Base-by-base conservation (phyloP, 2,888 invertebrate species). In the Pseudococcus viburni region DNA sequence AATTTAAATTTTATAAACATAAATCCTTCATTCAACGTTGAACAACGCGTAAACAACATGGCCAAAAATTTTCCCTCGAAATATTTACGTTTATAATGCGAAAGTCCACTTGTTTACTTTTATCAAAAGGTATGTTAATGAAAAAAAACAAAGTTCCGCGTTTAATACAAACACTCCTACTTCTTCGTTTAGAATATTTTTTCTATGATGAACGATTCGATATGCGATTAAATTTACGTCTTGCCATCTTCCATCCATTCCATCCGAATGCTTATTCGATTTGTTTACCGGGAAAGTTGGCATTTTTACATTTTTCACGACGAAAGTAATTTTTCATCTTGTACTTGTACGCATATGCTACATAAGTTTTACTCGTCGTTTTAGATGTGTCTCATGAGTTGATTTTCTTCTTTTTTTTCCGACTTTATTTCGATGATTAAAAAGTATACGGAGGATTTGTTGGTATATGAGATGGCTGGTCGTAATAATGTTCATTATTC, bases 401-500 rank as follows among this genome's bases (percentile, higher is more conserved):
- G 59, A 59, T 8, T 59, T 59, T 59, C 11, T 59, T 59, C 26
- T 33, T 33, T 33, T 33, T 59, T 59, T 59, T 59, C 3, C n/a
- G 19, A n/a, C 59, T 59, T 59, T 59, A 19, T 59, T 59, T 59
- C 9, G 5, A 59, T 59, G 19, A 59, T 59, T 59, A 59, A 59
- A 59, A 59, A 59, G n/a, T 59, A 59, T 5, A 19, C 9, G 17
- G 17, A 55, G 55, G 11, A 55, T 55, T 15, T 55, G 55, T 19
- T 19, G 5, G 19, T 59, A 59, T 6, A 59, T 9, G 55, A 55
- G 17, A 12, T 59, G 59, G 59, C n/a, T n/a, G 59, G 0, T 59
- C 19, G 59, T 59, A 59, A 64, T 59, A 59, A 73, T 33, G 68
- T 33, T 73, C 68, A 73, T 73, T 73, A 73, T 33, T 73, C 33